Conservation (phyloP, 2,797 vertebrate genomes). For the Champsocephalus esox region DNA sequence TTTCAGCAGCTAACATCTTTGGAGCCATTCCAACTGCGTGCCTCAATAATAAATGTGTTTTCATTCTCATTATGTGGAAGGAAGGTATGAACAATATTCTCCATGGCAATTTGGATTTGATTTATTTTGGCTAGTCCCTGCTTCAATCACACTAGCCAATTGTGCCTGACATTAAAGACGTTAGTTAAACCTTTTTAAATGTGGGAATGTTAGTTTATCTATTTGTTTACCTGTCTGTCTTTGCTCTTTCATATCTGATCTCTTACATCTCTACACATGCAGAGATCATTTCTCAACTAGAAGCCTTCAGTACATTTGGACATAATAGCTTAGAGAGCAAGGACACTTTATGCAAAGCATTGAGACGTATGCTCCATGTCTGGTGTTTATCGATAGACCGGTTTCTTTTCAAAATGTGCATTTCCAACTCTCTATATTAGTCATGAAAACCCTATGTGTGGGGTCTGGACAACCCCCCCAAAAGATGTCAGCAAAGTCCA, state of each 20-base stretch:
- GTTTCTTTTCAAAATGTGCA: neutral
- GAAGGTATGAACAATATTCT: conserved; percentile 58
- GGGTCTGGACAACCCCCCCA: neutral
- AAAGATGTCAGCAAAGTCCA: neutral
- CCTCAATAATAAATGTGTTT: conserved; percentile 65
- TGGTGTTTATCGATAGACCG: neutral
- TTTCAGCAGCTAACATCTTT: conserved; percentile 53
- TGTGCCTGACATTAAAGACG: neutral
- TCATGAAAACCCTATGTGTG: neutral
- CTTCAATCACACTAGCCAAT: conserved; percentile 20
- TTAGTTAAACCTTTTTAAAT: no score
- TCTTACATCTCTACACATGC: no score
- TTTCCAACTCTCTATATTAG: neutral
- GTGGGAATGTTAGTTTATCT: no score
- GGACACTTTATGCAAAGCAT: neutral
- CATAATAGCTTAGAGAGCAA: neutral
- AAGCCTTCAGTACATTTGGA: neutral
- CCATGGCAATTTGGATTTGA: conserved; percentile 44
- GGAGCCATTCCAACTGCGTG: conserved; percentile 58
- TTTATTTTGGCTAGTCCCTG: neutral
- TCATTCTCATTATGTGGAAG: conserved; percentile 55
- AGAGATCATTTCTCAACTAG: no score
- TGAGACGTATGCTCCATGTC: no score
- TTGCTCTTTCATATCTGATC: no score
- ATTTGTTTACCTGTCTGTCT: no score